A percentile compares a stretch with the other conserved stretches of the same genome.
Conservation (phyloP, 2,888 invertebrate genomes). For the Linnaemya tessellans region DNA sequence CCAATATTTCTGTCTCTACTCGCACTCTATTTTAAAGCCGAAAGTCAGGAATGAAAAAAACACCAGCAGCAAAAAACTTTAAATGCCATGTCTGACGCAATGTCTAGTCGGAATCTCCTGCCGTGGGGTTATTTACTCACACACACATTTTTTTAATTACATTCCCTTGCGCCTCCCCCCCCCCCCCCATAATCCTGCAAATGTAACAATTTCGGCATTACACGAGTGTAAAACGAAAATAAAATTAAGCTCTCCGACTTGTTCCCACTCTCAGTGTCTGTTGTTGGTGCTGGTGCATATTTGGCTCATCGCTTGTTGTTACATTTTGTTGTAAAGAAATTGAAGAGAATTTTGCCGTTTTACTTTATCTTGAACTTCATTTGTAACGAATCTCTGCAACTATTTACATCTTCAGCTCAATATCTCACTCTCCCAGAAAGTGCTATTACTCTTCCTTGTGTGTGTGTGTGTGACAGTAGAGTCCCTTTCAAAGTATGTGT, state of each 20-base stretch:
- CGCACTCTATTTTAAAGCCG: slow-evolving; percentile 31
- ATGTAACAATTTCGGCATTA: slow-evolving; percentile 23
- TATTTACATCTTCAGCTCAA: slow-evolving; percentile 15
- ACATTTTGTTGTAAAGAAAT: slow-evolving; percentile 54
- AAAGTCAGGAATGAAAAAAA: neutral
- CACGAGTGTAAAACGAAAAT: slow-evolving; percentile 18
- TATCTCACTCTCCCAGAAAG: slow-evolving; percentile 41
- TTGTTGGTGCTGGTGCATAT: neutral
- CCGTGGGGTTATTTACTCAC: slow-evolving; percentile 34
- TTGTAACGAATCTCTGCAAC: slow-evolving; percentile 57
- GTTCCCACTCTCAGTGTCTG: slow-evolving; percentile 41
- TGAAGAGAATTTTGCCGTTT: slow-evolving; percentile 51
- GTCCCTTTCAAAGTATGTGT: neutral
- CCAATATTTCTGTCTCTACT: neutral
- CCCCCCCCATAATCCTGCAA: neutral
- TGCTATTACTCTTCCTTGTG: slow-evolving; percentile 32
- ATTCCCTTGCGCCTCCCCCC: slow-evolving; percentile 1
- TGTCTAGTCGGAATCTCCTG: slow-evolving; percentile 59
- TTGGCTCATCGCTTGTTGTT: slow-evolving; percentile 1
- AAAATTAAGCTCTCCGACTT: slow-evolving; percentile 31
- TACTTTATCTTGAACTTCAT: slow-evolving; percentile 62
- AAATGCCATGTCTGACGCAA: slow-evolving; percentile 60
- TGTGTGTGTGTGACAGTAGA: neutral
- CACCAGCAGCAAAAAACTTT: slow-evolving; percentile 8
- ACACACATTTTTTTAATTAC: slow-evolving; percentile 37